Percentiles rank a stretch among this genome's conserved stretches.
Evolutionary conservation across 2,113 vertebrate genomes (phyloP).

Genomic region (Thunnus maccoyii): DNA sequence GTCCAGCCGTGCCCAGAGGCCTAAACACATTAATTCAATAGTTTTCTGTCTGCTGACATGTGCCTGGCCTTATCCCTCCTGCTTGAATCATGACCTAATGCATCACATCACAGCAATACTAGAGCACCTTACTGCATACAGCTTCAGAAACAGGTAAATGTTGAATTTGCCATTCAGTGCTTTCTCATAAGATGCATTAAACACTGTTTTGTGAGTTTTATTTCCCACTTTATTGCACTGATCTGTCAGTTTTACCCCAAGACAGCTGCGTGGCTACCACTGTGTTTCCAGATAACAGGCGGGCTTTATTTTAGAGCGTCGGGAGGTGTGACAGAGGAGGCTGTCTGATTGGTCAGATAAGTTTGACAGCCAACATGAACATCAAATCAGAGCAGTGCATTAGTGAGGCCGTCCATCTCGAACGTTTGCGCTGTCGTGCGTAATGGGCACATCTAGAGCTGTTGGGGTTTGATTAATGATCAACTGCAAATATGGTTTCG

Average conservation of each 20-base stretch:
- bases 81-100: constrained; percentile 1
- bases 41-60: constrained; percentile 54
- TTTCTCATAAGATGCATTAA: neutral
- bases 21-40: constrained; percentile 61
- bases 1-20: constrained; percentile 52
- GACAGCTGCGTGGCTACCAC: constrained; percentile 49
- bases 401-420: constrained; percentile 33
- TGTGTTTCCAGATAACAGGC: constrained; percentile 27
- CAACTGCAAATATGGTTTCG: constrained; percentile 40
- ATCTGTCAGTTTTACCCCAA: neutral
- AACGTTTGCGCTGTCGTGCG: constrained; percentile 42
- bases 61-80: constrained; percentile 43
- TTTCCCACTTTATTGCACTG: neutral
- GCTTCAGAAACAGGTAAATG: neutral
- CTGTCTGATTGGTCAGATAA: constrained; percentile 61
- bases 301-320: constrained; percentile 59
- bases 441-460: constrained; percentile 52
- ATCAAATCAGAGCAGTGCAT: constrained; percentile 61
- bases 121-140: neutral
- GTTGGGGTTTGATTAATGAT: constrained; percentile 39
- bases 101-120: constrained; percentile 18
- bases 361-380: constrained; percentile 59
- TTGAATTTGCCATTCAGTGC: neutral
- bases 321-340: constrained; percentile 81
- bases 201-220: neutral